Conservation (phyloP, 2,888 invertebrate species). For the Brenthis hecate region DNA sequence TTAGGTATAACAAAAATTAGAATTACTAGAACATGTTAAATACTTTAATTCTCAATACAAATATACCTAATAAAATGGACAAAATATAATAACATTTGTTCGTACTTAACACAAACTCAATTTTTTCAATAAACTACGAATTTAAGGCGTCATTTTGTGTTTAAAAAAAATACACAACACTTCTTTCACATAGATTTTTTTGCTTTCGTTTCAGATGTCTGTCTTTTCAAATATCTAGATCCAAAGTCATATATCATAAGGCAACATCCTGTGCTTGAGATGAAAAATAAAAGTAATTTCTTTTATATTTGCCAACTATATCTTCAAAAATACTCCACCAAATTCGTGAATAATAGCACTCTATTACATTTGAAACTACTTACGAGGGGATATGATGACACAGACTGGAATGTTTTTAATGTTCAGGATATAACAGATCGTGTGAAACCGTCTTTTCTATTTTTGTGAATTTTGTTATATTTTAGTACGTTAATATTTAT, state of each 20-base stretch:
- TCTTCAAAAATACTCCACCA: conserved; percentile 67
- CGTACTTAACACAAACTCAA: too few species aligned
- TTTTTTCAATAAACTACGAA: too few species aligned
- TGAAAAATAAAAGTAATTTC: conserved; percentile 77
- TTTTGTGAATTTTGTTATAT: neutral
- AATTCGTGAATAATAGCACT: conserved; percentile 70
- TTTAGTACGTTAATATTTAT: too few species aligned
- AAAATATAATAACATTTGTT: too few species aligned
- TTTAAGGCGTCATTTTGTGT: too few species aligned
- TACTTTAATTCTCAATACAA: too few species aligned
- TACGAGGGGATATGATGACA: conserved; percentile 13
- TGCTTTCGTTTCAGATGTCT: conserved; percentile 56
- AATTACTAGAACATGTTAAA: too few species aligned
- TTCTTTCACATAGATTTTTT: conserved; percentile 63
- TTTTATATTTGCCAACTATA: conserved; percentile 71
- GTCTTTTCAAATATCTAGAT: conserved; percentile 59
- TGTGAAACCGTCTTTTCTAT: neutral
- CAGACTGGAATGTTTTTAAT: neutral
- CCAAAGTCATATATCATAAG: conserved; percentile 79
- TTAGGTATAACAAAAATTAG: too few species aligned
- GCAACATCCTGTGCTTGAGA: conserved; percentile 75
- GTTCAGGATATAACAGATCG: neutral
- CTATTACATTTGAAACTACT: conserved; percentile 20
- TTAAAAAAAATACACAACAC: conserved; percentile 28
- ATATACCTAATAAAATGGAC: too few species aligned